Percentiles rank a stretch among this genome's conserved stretches.
These are phyloP conservation scores for Stomatorhinus ivindoensis DNA, from an alignment of 2,113 vertebrate species.

Conservation along the genomic window DNA sequence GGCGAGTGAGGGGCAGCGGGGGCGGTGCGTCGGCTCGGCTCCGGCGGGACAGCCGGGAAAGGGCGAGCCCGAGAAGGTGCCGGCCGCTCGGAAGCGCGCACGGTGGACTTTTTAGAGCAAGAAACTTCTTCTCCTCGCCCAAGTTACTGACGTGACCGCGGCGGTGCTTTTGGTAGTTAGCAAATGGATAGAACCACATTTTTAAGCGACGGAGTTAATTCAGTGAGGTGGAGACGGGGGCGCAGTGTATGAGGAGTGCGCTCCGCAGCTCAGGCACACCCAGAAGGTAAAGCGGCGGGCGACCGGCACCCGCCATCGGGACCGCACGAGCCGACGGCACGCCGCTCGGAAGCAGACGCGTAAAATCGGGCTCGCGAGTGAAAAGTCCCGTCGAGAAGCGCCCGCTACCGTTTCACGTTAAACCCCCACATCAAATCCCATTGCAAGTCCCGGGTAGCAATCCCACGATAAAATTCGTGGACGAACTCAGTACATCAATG, in stretches of 20 bases:
- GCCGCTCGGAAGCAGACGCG: neutral
- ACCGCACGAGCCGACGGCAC: neutral
- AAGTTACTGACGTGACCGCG: neutral
- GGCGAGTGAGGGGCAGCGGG: neutral
- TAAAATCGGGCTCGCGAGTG: neutral
- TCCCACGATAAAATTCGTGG: neutral
- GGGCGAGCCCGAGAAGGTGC: neutral
- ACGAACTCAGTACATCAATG: neutral
- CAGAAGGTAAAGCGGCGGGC: slow-evolving; percentile 15
- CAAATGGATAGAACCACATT: neutral
- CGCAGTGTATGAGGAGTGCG: neutral
- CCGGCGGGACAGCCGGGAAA: neutral
- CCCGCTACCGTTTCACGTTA: neutral
- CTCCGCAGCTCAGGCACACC: neutral
- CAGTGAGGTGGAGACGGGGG: neutral
- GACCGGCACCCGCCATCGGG: neutral
- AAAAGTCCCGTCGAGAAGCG: neutral
- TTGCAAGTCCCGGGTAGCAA: neutral
- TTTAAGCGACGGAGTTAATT: neutral
- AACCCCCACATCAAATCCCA: neutral
- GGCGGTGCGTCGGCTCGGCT: neutral
- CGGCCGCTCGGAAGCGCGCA: neutral
- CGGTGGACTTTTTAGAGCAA: neutral
- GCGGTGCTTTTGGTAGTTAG: neutral
- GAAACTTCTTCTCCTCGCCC: neutral